A percentile compares a stretch with the other conserved stretches of the same genome.
Evolutionary conservation across 2,888 invertebrate genomes (phyloP).

Genomic region (Ophioninae sp.): DNA sequence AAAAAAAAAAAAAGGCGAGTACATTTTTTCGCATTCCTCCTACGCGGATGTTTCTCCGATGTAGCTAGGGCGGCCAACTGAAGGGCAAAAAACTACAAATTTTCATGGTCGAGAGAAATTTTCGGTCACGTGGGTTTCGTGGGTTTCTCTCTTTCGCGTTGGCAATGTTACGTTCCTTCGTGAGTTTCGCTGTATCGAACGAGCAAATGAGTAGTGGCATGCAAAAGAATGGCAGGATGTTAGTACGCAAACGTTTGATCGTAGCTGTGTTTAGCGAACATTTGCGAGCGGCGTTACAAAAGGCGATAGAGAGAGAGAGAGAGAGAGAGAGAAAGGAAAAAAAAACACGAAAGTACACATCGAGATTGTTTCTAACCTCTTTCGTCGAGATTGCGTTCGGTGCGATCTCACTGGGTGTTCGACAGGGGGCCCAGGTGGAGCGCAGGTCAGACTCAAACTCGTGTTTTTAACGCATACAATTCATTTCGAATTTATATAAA

Average conservation of each 20-base stretch:
- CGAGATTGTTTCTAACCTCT: conserved; percentile 64
- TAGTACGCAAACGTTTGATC: background rate
- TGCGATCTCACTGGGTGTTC: conserved; percentile 56
- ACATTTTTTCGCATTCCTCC: conserved; percentile 22
- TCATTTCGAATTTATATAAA: background rate
- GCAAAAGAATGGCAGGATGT: background rate
- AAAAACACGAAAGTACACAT: conserved; percentile 32
- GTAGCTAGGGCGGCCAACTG: background rate
- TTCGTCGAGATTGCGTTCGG: conserved; percentile 52
- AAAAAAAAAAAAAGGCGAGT: conserved; percentile 23
- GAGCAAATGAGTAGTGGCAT: background rate
- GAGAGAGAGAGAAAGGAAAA: background rate
- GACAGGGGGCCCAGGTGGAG: conserved; percentile 61
- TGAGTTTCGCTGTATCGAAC: background rate
- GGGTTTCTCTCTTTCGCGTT: background rate
- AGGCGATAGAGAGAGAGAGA: background rate
- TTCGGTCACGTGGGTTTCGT: background rate
- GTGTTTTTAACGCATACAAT: conserved; percentile 21
- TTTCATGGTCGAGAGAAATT: background rate
- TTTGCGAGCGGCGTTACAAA: background rate
- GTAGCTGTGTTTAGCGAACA: background rate
- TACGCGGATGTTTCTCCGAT: background rate
- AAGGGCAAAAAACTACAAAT: background rate
- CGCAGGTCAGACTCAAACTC: conserved; percentile 58
- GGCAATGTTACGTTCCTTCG: background rate